Conservation (phyloP, 2,888 invertebrate genomes). For the Trimorus sp. region DNA sequence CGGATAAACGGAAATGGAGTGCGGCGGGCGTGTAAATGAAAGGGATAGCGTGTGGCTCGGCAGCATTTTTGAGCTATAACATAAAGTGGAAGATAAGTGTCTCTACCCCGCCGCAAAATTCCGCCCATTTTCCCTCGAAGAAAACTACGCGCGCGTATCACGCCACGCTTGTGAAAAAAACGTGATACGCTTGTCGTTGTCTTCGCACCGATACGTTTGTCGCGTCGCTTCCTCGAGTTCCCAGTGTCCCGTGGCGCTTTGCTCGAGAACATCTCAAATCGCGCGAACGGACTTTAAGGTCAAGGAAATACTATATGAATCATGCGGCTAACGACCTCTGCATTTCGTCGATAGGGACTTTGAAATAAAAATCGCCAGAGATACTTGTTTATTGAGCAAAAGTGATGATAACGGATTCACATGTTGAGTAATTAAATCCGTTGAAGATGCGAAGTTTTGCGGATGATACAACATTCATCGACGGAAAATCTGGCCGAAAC, state of each 20-base stretch:
- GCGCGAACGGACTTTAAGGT: slow-evolving; percentile 69
- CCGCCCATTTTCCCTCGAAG: slow-evolving; percentile 54
- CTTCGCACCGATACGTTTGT: slow-evolving; percentile 27
- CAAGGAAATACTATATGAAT: slow-evolving; percentile 13
- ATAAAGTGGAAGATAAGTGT: slow-evolving; percentile 69
- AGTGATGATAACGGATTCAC: too few species aligned
- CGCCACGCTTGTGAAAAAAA: slow-evolving; percentile 39
- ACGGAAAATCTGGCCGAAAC: background rate
- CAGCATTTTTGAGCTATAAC: slow-evolving; percentile 74
- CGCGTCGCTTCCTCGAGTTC: slow-evolving; percentile 50
- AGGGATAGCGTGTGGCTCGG: slow-evolving; percentile 60
- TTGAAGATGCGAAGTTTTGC: too few species aligned
- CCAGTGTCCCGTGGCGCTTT: slow-evolving; percentile 51
- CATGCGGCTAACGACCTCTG: too few species aligned
- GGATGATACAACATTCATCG: too few species aligned
- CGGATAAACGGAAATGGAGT: slow-evolving; percentile 58
- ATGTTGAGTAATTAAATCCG: too few species aligned
- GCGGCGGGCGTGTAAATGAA: slow-evolving; percentile 62
- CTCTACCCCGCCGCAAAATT: slow-evolving; percentile 39
- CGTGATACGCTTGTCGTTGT: slow-evolving; percentile 20
- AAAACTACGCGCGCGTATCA: slow-evolving; percentile 50
- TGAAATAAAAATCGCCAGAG: too few species aligned
- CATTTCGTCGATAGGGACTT: too few species aligned
- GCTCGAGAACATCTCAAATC: slow-evolving; percentile 58
- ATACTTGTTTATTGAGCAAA: too few species aligned